phyloP scores from a whole-genome alignment of 2,113 vertebrate genomes.

The Camelus bactrianus region DNA sequence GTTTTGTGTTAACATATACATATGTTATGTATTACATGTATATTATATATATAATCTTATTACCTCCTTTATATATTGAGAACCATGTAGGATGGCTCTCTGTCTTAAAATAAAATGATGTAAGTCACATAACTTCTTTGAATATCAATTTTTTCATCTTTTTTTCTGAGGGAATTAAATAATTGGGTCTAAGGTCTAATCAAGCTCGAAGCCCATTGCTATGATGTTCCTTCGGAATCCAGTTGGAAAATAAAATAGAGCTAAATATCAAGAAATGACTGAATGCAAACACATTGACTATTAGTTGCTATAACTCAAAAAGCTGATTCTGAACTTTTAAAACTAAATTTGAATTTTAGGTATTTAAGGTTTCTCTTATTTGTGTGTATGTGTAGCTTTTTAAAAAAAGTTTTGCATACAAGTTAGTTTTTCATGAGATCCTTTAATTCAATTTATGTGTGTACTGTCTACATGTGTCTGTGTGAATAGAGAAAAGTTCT shows the following conservation, averaged over 20 bases:
- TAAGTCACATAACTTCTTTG: background rate
- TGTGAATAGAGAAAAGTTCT: background rate
- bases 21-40: background rate
- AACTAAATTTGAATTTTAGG: background rate
- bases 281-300: background rate
- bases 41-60: background rate
- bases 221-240: background rate
- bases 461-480: too few species aligned
- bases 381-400: background rate
- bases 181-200: background rate
- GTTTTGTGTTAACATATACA: background rate
- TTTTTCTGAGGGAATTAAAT: background rate
- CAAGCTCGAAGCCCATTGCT: background rate
- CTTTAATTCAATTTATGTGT: background rate
- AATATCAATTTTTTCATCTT: background rate
- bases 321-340: background rate
- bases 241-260: background rate
- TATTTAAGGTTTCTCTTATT: background rate
- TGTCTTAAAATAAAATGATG: slow-evolving; percentile 4
- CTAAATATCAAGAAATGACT: background rate
- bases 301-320: background rate
- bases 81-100: background rate
- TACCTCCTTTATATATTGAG: background rate
- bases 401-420: background rate
- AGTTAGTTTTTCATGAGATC: slow-evolving; percentile 13